phyloP scores from a whole-genome alignment of 2,113 vertebrate species.

The Calyptomena viridis region DNA sequence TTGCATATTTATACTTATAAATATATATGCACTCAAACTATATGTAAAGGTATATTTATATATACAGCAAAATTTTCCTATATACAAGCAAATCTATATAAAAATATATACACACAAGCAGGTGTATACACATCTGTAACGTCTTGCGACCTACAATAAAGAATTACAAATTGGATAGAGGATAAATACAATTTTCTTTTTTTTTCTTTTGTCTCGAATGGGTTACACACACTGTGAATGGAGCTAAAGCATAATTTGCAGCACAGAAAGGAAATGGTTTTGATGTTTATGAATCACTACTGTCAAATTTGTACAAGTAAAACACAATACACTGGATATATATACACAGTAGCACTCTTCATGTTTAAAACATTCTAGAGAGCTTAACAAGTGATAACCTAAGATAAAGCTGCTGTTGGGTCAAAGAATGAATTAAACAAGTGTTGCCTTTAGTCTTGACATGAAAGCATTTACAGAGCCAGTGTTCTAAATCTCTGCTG shows the following conservation, averaged over 20 bases:
- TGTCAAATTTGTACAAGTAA: constrained; percentile 56
- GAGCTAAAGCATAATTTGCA: constrained; percentile 18
- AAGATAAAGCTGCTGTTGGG: constrained; percentile 66
- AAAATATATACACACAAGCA: neutral
- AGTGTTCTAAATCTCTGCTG: constrained; percentile 65
- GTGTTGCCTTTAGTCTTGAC: constrained; percentile 68
- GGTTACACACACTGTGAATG: neutral
- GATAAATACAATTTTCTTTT: neutral
- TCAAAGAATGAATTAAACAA: constrained; percentile 71
- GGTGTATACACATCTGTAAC: neutral
- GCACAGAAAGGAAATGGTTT: constrained; percentile 18
- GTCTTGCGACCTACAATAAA: neutral
- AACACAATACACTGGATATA: constrained; percentile 32
- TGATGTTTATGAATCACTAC: constrained; percentile 65
- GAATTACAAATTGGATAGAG: neutral
- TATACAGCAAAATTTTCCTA: neutral
- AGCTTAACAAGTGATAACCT: constrained; percentile 69
- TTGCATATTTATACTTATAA: neutral
- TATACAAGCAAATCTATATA: neutral
- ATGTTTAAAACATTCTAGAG: constrained; percentile 68
- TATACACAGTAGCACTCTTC: constrained; percentile 33
- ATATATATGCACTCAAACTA: neutral
- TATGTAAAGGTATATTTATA: neutral
- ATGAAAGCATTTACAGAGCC: constrained; percentile 65
- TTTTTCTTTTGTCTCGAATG: neutral